Conservation (phyloP, 2,888 invertebrate genomes). For the Biston betularia region DNA sequence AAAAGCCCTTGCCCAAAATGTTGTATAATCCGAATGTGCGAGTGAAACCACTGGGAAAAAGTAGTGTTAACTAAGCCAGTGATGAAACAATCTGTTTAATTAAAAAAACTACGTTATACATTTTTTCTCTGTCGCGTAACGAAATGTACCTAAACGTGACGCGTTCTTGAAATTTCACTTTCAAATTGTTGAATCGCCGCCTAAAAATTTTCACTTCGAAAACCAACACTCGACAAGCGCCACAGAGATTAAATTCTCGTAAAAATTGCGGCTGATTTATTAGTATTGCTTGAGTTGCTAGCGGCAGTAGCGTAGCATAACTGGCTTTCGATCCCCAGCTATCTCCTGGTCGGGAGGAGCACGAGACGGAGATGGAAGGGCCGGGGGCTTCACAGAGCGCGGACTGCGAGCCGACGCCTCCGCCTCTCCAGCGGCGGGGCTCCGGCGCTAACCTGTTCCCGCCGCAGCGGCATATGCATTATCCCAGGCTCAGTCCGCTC, state of each 20-base stretch:
- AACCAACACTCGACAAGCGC: no score
- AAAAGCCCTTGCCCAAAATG: no score
- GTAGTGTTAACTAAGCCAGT: no score
- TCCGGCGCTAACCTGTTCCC: constrained; percentile 95
- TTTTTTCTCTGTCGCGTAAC: no score
- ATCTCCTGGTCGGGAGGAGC: constrained; percentile 94
- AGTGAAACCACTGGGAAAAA: no score
- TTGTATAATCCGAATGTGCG: no score
- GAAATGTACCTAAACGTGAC: no score
- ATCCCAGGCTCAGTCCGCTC: constrained; percentile 93
- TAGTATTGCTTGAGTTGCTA: neutral
- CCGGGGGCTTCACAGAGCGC: constrained; percentile 96
- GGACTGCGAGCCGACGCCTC: constrained; percentile 97
- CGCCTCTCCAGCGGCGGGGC: constrained; percentile 92
- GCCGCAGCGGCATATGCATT: constrained; percentile 88
- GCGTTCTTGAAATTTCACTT: no score
- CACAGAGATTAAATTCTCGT: neutral
- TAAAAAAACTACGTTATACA: no score
- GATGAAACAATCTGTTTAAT: no score
- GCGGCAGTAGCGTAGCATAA: constrained; percentile 36
- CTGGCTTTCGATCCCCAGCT: constrained; percentile 82
- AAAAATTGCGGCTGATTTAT: neutral
- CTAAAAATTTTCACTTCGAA: no score
- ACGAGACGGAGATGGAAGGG: constrained; percentile 94
- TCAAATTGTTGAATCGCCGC: no score